Evolutionary conservation across 2,113 vertebrate genomes (phyloP).

Genomic region (Myiozetetes cayanensis): DNA sequence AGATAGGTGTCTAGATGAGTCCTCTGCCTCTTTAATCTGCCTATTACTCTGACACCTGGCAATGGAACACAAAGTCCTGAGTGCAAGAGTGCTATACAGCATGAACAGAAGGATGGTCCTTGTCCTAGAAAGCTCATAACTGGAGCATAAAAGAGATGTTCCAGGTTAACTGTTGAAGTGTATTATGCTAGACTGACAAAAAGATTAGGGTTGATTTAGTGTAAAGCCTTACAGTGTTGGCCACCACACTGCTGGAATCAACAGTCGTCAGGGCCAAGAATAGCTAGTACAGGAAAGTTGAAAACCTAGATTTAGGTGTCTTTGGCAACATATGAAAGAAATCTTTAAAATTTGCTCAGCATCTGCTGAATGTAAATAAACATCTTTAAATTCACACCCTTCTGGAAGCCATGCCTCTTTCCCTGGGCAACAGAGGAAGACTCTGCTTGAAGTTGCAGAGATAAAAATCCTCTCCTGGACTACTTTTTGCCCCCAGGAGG

Average conservation of each 20-base stretch:
- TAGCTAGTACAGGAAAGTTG: neutral
- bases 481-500: neutral
- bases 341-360: neutral
- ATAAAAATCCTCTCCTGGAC: neutral
- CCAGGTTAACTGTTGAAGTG: neutral
- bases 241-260: neutral
- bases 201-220: neutral
- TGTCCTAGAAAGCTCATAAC: neutral
- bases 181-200: neutral
- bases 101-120: neutral
- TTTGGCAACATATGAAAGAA: neutral
- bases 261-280: neutral
- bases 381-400: neutral
- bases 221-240: neutral
- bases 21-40: neutral
- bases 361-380: neutral
- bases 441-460: neutral
- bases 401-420: neutral
- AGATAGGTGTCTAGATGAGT: neutral
- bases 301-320: neutral
- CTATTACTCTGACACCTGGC: neutral
- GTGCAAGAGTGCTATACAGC: neutral
- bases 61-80: accelerated
- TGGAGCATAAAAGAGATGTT: neutral
- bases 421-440: neutral